A percentile compares a stretch with the other conserved stretches of the same genome.
These are phyloP conservation scores for Otolemur crassicaudatus DNA, from an alignment of 2,797 vertebrate genomes.

Conservation along the genomic window DNA sequence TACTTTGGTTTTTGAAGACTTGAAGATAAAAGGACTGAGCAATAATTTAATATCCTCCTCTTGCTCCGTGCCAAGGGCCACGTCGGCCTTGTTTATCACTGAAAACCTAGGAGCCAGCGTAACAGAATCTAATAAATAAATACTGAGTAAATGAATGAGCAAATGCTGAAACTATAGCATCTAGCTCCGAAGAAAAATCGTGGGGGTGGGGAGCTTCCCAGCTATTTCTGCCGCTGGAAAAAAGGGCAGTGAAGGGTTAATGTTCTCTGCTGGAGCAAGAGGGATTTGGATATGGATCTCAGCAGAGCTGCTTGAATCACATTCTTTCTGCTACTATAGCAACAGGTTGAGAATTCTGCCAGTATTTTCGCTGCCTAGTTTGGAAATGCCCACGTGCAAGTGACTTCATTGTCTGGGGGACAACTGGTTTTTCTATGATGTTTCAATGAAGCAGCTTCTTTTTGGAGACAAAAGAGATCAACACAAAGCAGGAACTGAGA, in stretches of 20 bases:
- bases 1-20: not conserved
- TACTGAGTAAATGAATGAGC: not conserved
- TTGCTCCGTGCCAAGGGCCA: not conserved
- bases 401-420: conserved; percentile 81
- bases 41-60: not conserved
- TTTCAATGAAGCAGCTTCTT: conserved; percentile 75
- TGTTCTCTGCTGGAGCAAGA: not conserved
- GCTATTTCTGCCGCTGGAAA: not conserved
- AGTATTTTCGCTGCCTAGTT: conserved; percentile 48
- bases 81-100: not conserved
- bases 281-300: conserved; percentile 73
- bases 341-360: conserved; percentile 83
- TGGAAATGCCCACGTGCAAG: conserved; percentile 67
- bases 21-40: not conserved
- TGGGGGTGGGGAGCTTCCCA: not conserved
- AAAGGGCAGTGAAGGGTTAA: conserved; percentile 78
- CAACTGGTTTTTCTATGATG: conserved; percentile 56
- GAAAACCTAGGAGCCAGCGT: not conserved
- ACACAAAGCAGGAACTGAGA: conserved; percentile 70
- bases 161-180: not conserved
- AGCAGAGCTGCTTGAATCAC: conserved; percentile 60
- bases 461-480: conserved; percentile 70
- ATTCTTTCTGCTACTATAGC: conserved; percentile 84
- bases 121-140: not conserved
- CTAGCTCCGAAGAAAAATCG: not conserved